Conservation (phyloP, 2,797 vertebrate species). For the Falco concolor region DNA sequence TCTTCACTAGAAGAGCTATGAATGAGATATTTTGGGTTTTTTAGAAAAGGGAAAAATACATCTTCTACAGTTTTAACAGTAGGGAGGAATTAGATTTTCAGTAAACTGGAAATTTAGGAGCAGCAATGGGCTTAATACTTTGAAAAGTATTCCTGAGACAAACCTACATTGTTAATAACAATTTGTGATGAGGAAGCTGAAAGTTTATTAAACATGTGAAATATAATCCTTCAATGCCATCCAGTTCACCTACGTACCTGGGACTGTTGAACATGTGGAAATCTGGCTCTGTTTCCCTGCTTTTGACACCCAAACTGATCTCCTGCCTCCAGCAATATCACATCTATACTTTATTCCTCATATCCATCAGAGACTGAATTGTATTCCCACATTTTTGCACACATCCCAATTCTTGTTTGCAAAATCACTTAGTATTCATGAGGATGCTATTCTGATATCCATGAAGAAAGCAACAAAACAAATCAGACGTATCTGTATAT, state of each 20-base stretch:
- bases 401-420: neutral
- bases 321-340: neutral
- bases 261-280: neutral
- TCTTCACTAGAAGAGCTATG: neutral
- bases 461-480: neutral
- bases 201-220: neutral
- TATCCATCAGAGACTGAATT: neutral
- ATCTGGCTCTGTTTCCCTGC: neutral
- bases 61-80: neutral
- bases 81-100: neutral
- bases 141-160: neutral
- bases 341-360: neutral
- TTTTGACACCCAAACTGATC: neutral
- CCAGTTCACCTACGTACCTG: fast-evolving
- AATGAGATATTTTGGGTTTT: neutral
- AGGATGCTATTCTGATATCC: neutral
- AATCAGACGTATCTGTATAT: neutral
- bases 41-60: neutral
- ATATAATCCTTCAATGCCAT: neutral
- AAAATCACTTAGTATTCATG: neutral
- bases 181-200: neutral
- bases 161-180: neutral
- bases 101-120: neutral
- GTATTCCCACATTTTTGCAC: neutral
- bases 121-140: neutral